These are phyloP conservation scores for Natrix natrix DNA, from an alignment of 2,797 vertebrate genomes.

Conservation along the genomic window DNA sequence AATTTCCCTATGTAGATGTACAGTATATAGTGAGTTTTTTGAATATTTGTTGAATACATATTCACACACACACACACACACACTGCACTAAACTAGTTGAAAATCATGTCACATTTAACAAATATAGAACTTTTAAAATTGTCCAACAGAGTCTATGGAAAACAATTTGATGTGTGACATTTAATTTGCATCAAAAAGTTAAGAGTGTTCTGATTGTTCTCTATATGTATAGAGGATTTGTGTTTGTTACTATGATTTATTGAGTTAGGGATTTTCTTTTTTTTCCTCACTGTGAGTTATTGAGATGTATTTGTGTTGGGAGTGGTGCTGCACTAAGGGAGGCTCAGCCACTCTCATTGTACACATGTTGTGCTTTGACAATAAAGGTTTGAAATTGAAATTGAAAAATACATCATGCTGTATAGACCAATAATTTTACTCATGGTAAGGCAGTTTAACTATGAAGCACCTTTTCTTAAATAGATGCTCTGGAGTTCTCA, in stretches of 20 bases:
- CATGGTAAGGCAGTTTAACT: background rate
- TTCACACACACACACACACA: too few species aligned
- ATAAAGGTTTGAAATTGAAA: too few species aligned
- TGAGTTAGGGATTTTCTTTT: too few species aligned
- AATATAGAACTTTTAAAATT: background rate
- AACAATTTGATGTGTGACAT: background rate
- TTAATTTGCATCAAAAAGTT: background rate
- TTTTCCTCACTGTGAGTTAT: too few species aligned
- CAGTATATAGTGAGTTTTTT: background rate
- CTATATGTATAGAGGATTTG: too few species aligned
- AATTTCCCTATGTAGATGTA: background rate
- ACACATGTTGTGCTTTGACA: too few species aligned
- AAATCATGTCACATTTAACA: background rate
- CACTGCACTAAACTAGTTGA: background rate
- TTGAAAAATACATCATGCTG: background rate
- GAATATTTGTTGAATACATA: background rate
- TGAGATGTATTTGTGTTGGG: too few species aligned
- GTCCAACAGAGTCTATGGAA: background rate
- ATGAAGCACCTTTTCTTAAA: background rate
- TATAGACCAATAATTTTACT: background rate
- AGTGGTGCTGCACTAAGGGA: too few species aligned
- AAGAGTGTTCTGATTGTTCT: background rate
- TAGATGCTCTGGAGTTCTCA: background rate
- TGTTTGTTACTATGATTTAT: too few species aligned
- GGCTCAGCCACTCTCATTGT: too few species aligned